Percentiles rank a stretch among this genome's conserved stretches.
These are phyloP conservation scores for Rhadina sibilatrix DNA, from an alignment of 2,113 vertebrate species.

Conservation along the genomic window DNA sequence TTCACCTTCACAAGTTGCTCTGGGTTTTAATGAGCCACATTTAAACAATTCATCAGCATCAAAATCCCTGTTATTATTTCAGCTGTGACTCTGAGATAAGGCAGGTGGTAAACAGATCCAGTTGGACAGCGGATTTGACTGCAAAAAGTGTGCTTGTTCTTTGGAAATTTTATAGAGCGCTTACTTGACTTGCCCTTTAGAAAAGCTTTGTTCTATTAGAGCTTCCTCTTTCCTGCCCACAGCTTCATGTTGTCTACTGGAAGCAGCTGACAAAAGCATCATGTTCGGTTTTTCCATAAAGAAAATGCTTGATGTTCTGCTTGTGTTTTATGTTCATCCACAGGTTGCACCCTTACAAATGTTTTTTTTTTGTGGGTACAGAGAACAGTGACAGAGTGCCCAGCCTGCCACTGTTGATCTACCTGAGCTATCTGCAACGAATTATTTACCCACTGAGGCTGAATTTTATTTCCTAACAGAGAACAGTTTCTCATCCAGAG, in stretches of 20 bases:
- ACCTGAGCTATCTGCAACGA: not conserved
- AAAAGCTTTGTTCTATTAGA: conserved; percentile 46
- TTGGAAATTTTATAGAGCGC: not conserved
- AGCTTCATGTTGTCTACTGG: not conserved
- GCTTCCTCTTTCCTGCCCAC: not conserved
- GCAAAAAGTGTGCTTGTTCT: conserved; percentile 33
- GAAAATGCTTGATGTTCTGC: not conserved
- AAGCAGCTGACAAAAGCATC: conserved; percentile 40
- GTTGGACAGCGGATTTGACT: conserved; percentile 36
- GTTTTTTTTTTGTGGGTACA: not conserved
- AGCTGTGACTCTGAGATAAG: conserved; percentile 63
- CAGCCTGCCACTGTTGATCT: not conserved
- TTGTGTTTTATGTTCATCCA: not conserved
- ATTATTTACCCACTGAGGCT: not conserved
- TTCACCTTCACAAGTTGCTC: conserved; percentile 5
- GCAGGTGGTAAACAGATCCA: conserved; percentile 64
- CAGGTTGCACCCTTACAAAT: not conserved
- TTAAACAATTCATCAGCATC: conserved; percentile 9
- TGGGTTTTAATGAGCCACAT: conserved; percentile 38
- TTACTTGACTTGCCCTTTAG: conserved; percentile 66
- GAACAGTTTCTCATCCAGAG: not conserved
- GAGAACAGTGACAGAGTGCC: not conserved
- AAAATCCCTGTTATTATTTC: conserved; percentile 57
- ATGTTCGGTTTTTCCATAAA: not conserved
- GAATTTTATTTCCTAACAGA: not conserved